Conservation (phyloP, 1,140 invertebrate species). For the Laupala kohalensis region DNA sequence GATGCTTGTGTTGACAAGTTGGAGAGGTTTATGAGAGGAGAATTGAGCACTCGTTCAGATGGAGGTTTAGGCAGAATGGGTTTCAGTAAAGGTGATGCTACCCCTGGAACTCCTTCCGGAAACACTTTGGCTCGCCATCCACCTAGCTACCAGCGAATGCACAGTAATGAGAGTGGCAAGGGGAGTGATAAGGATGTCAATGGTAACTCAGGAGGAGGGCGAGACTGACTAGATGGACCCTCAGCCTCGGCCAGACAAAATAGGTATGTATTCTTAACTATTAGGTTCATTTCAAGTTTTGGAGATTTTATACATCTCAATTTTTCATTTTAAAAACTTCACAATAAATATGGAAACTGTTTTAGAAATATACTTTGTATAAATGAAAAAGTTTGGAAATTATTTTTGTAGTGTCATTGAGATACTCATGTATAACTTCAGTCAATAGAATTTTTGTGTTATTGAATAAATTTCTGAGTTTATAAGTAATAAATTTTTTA, state of each 20-base stretch:
- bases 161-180: slow-evolving; percentile 58
- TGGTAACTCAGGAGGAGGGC: slow-evolving; percentile 24
- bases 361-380: too few species aligned
- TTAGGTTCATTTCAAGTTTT: too few species aligned
- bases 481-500: too few species aligned
- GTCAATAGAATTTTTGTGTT: too few species aligned
- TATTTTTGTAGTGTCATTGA: too few species aligned
- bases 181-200: slow-evolving; percentile 52
- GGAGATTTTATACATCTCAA: too few species aligned
- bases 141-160: slow-evolving; percentile 68
- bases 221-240: slow-evolving; percentile 56
- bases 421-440: too few species aligned
- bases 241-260: slow-evolving; percentile 14
- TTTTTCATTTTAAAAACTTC: too few species aligned
- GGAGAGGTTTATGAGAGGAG: slow-evolving; percentile 77
- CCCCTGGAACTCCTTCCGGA: slow-evolving; percentile 51
- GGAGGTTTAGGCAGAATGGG: slow-evolving; percentile 26
- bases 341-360: too few species aligned
- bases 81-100: slow-evolving; percentile 33
- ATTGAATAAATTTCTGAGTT: too few species aligned
- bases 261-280: slow-evolving; percentile 8
- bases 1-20: slow-evolving; percentile 98
- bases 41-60: slow-evolving; percentile 37
- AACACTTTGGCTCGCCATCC: slow-evolving; percentile 42
- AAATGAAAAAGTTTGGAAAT: too few species aligned